Evolutionary conservation across 1,140 invertebrate genomes (phyloP).

Genomic region (Drosophila novamexicana): DNA sequence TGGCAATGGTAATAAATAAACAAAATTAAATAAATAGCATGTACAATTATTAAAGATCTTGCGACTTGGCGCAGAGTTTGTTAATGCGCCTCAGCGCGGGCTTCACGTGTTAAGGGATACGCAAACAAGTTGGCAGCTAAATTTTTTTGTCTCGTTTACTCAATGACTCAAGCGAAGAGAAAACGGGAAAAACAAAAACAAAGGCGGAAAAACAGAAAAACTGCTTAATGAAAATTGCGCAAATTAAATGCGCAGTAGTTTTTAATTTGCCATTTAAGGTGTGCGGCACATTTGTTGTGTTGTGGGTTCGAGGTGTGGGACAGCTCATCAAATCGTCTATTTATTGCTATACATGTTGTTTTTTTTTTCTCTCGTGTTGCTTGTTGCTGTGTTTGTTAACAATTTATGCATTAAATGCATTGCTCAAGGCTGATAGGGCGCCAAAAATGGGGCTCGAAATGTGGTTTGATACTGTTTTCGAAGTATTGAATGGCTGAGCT

Average conservation of each 20-base stretch:
- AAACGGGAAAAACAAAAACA: conserved; percentile 1
- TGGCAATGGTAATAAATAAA: conserved; percentile 44
- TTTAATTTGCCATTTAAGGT: conserved; percentile 75
- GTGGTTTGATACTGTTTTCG: not conserved
- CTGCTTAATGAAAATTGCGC: conserved; percentile 37
- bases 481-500: not conserved
- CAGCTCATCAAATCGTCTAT: conserved; percentile 20
- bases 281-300: conserved; percentile 7
- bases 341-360: conserved; percentile 27
- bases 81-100: conserved; percentile 19
- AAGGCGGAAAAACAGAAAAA: not conserved
- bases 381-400: conserved; percentile 2
- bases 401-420: conserved; percentile 22
- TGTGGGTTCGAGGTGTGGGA: not conserved
- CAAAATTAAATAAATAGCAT: conserved; percentile 21
- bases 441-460: conserved; percentile 2
- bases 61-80: not conserved
- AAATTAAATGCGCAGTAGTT: conserved; percentile 51
- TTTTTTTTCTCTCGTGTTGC: not conserved
- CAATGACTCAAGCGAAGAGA: conserved; percentile 17
- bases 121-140: conserved; percentile 23
- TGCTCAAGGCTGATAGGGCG: conserved; percentile 34
- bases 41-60: conserved; percentile 25
- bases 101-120: conserved; percentile 26
- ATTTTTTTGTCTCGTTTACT: conserved; percentile 21